Percentiles rank a stretch among this genome's conserved stretches.
Conservation (phyloP, 2,888 invertebrate genomes). For the Scaptomyza polygonia region DNA sequence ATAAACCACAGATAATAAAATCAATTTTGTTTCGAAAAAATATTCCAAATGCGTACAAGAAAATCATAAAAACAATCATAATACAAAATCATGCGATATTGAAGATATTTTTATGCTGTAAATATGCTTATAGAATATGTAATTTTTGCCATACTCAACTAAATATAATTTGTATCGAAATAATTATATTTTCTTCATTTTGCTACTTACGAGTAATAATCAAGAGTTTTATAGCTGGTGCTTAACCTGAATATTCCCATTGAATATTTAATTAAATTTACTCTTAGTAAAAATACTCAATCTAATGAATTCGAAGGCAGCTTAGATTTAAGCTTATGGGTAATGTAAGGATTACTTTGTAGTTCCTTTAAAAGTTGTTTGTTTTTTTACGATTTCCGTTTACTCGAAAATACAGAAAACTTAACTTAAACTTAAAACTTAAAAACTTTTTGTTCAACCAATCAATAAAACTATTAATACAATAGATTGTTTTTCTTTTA, state of each 20-base stretch:
- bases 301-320: background rate
- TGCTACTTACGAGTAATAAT: background rate
- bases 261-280: background rate
- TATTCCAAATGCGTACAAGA: constrained; percentile 14
- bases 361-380: too few species aligned
- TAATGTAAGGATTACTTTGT: background rate
- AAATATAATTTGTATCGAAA: background rate
- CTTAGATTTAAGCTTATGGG: background rate
- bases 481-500: too few species aligned
- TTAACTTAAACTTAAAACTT: background rate
- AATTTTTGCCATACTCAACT: background rate
- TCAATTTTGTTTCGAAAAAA: background rate
- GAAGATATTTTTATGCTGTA: background rate
- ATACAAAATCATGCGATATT: background rate
- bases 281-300: background rate
- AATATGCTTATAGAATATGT: constrained; percentile 13
- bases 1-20: constrained; percentile 1
- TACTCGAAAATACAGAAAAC: background rate
- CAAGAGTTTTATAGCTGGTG: too few species aligned
- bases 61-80: constrained; percentile 10
- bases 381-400: background rate
- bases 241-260: too few species aligned
- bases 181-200: background rate
- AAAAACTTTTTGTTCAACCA: background rate
- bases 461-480: background rate